Evolutionary conservation across 1,140 invertebrate genomes (phyloP), one percentile per base, ranked within the genome.

Genomic region (Pseudomyrmex concolor): DNA sequence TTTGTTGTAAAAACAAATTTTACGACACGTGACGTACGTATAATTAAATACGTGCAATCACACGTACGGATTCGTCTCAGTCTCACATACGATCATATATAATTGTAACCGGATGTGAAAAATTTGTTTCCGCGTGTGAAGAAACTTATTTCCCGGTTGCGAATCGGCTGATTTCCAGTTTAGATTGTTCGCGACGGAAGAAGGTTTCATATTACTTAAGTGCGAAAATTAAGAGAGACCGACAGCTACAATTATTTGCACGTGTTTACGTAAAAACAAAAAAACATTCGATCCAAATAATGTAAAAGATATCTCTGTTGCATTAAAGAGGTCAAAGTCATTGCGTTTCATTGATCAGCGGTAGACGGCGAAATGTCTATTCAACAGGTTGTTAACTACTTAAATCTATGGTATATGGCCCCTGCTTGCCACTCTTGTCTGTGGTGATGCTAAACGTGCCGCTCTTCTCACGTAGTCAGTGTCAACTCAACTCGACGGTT

Each of bases 361-460:
- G 54, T 80, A 62, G 77, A 45, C 77, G 45, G 60, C 77, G 67
- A 81, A 81, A 81, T 81, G 67, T 81, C 77, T 81, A 81, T 81
- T 81, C 77, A 81, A 72, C 77, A 81, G 67, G 77, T 81, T 72
- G 77, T 81, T 81, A 81, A 81, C 77, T 81, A 81, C 67, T 81
- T 81, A 81, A 81, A 81, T 72, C 67, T 81, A 81, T 72, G 22
- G 34, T 67, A 77, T 34, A 34, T 34, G 34, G 50, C 74, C 74
- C 74, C 74, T 77, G 66, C 74, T 77, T 77, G 63, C 34, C 51
- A 55, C 74, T 77, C 63, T 67, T 77, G 62, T 55, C 62, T 54
- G 60, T 66, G 25, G 51, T 9, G 60, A 45, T 77, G 55, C 17
- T 51, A 51, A 34, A 67, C 59, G 72, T 74, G 25, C 9, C 45